Evolutionary conservation across 2,888 invertebrate species (phyloP).

Genomic region (Thereva nobilitata): DNA sequence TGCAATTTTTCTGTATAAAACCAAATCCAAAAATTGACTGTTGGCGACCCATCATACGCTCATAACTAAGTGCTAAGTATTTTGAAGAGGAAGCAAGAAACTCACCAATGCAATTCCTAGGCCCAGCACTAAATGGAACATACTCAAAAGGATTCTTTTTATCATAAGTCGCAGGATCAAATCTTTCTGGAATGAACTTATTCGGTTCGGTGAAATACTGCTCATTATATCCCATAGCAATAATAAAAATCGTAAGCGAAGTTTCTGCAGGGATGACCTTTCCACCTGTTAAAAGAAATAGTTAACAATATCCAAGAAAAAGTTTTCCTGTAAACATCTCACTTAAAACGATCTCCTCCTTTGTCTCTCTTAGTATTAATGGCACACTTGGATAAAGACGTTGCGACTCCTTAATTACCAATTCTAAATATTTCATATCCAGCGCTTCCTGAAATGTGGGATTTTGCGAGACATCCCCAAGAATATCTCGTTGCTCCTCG

Average conservation of each 20-base stretch:
- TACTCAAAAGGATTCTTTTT: conserved; percentile 61
- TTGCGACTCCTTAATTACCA: conserved; percentile 52
- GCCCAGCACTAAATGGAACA: conserved; percentile 68
- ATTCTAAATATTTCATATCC: conserved; percentile 54
- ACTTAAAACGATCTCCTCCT: conserved; percentile 51
- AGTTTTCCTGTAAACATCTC: conserved; percentile 37
- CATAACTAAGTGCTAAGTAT: too few species aligned
- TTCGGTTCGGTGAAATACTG: conserved; percentile 51
- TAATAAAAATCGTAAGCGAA: conserved; percentile 47
- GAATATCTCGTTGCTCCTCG: conserved; percentile 59
- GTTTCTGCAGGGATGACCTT: conserved; percentile 48
- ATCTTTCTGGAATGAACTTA: conserved; percentile 61
- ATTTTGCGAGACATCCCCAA: conserved; percentile 51
- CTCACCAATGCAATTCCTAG: conserved; percentile 64
- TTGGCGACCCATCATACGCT: too few species aligned
- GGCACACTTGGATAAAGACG: conserved; percentile 55
- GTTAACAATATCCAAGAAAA: conserved; percentile 4
- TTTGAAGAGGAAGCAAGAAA: too few species aligned
- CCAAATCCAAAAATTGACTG: too few species aligned
- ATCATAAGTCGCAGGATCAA: conserved; percentile 53
- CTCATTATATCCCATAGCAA: conserved; percentile 51
- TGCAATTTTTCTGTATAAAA: too few species aligned
- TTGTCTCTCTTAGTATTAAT: conserved; percentile 48
- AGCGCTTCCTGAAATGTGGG: conserved; percentile 51
- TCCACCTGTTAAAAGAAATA: conserved; percentile 48